Evolutionary conservation across 2,797 vertebrate species (phyloP), one percentile per base, ranked within the genome.

Genomic region (Cryptoprocta ferox): DNA sequence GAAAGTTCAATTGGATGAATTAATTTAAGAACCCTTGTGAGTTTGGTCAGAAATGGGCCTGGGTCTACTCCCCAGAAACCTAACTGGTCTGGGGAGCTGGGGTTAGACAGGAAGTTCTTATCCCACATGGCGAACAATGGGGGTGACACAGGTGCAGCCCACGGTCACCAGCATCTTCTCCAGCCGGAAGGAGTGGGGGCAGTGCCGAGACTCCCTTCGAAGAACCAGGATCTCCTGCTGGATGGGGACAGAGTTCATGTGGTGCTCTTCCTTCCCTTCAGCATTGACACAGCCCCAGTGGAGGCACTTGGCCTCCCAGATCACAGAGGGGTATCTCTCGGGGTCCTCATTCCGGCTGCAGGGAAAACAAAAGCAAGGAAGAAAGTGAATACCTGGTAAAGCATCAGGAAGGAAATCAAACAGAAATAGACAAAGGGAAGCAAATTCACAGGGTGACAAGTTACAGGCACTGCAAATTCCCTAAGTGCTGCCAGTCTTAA

Each of bases 151-250:
- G 0, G 99, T 99, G 70, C 99, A 99, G 48, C 98, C 99, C 93
- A 99, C 98, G 0, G 98, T 96, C 95, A 99, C 97, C 0, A 86
- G 16, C 45, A 98, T 98, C 95, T 98, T 98, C 95, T 99, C 98
- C 95, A 99, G 16, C 7, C 32, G 86, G 96, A 98, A 99, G 14
- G 98, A 93, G 0, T 97, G 88, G 5, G 98, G 96, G 63, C 98
- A 99, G 96, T 95, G 97, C 19, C 4, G 98, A n/a, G 94, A 65
- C 48, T 99, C 96, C 42, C 98, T 97, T 4, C 89, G 95, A 42
- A 99, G 98, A 2, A 99, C 98, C 0, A 99, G 97, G 94, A 99
- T 98, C 97, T 99, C 98, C 79, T 98, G 98, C 13, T 14, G 42
- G 95, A 99, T 98, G 94, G 98, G 81, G 7, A 98, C 95, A 0